These are phyloP conservation scores for Loriculus beryllinus DNA, from an alignment of 2,797 vertebrate genomes.

Conservation along the genomic window DNA sequence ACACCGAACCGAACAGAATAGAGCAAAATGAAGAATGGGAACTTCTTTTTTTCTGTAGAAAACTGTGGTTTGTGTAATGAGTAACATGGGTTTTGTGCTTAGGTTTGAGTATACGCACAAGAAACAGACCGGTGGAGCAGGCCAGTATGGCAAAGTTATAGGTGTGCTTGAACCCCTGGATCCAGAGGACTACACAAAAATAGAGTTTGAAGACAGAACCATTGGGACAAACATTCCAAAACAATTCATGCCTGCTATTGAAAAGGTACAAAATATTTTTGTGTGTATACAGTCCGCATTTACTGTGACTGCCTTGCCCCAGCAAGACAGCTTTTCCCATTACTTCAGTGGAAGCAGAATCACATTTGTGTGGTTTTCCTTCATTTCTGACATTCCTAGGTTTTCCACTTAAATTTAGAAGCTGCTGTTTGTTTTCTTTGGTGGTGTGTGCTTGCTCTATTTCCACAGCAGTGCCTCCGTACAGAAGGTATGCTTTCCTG, in stretches of 20 bases:
- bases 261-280: slow-evolving; percentile 78
- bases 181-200: slow-evolving; percentile 81
- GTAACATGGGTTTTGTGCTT: neutral
- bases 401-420: neutral
- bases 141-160: slow-evolving; percentile 92
- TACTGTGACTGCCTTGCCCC: neutral
- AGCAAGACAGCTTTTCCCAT: neutral
- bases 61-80: neutral
- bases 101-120: slow-evolving; percentile 98
- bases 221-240: slow-evolving; percentile 92
- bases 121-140: slow-evolving; percentile 90
- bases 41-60: neutral
- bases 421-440: neutral
- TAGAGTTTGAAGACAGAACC: slow-evolving; percentile 91
- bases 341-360: neutral
- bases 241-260: slow-evolving; percentile 91
- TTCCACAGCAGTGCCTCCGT: neutral
- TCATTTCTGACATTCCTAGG: neutral
- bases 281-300: accelerated
- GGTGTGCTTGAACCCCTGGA: slow-evolving; percentile 89
- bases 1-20: neutral
- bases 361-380: neutral
- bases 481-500: neutral
- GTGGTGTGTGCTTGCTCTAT: neutral
- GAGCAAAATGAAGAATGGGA: neutral